Evolutionary conservation across 2,797 vertebrate genomes (phyloP), one percentile per base, ranked within the genome.

Genomic region (Catamblyrhynchus diadema): DNA sequence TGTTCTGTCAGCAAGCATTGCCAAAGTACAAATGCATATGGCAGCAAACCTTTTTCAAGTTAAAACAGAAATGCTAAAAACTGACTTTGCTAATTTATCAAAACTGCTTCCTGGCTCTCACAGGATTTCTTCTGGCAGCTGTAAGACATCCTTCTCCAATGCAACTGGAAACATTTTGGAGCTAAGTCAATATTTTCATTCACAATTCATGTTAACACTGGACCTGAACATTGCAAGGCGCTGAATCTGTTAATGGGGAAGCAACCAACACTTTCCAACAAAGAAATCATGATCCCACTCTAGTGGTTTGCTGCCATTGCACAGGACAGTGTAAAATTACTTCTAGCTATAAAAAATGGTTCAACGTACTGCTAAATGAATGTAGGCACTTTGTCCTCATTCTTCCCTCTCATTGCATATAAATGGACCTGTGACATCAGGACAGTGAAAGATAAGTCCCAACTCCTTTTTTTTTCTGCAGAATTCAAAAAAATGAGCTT

Each of bases 61-160:
- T 93, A 86, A 95, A 97, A 91, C 86, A 89, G 79, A 94, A 97
- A 94, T 50, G 72, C 83, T 94, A 72, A 93, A 94, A 91, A 89
- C 70, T 93, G 95, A 96, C 95, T 96, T 93, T 62, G 64, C 94
- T 97, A 97, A 96, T 97, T 96, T 96, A 92, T 97, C 95, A 97
- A 88, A 96, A 96, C 82, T 94, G 93, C 62, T 87, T 97, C 65
- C 70, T 90, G 86, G 84, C 78, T 96, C 91, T 93, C 93, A 60
- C 1, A 28, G 89, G 93, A 86, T 87, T 93, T 94, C 80, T 94
- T 75, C 80, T 94, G 88, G 91, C 54, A 0, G 65, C 77, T 74
- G 5, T 22, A 65, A 77, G 82, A 90, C 56, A 64, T 81, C 59
- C 80, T 88, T 92, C 64, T 92, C 30, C 65, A 93, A 77, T 59